Evolutionary conservation across 2,797 vertebrate species (phyloP), one percentile per base, ranked within the genome.

Genomic region (Emydoidea blandingii): DNA sequence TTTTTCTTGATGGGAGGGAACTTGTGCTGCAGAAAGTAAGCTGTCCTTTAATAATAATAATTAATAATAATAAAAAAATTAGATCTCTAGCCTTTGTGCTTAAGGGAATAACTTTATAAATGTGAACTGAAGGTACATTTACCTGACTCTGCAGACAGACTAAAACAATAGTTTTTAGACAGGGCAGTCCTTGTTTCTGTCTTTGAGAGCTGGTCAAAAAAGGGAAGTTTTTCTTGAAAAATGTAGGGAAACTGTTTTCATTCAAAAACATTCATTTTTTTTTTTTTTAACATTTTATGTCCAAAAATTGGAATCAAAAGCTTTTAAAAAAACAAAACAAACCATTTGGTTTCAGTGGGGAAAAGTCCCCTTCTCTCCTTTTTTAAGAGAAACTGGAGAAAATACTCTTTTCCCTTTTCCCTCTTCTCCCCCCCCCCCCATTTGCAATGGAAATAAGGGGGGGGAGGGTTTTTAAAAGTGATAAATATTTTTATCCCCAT

Each of bases 61-160:
- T n/a, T n/a, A n/a, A n/a, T 6, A 47, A 44, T 44, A 9, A 47
- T 10, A 47, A 47, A 72, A 91, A 52, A 29, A 12, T 41, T 29
- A 34, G 47, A 41, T 47, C 19, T 12, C 2, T 68, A 88, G 27
- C 27, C 34, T 50, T 14, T 47, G n/a, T 59, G 85, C 59, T 16
- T 59, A 87, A 56, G 62, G 10, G 18, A 49, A 34, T n/a, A 37
- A 31, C 25, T 37, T 8, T 37, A 44, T 81, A 74, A 81, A 31
- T 62, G 10, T 0, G 0, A 72, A 8, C 12, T 27, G 27, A 52
- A 21, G 62, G 19, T 53, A 11, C 25, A n/a, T 68, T 54, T 54
- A 14, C 8, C 72, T 1, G 44, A 56, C 2, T 34, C 16, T 72
- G 52, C 52, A 62, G 56, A 85, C 59, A 3, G 2, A 27, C 9